Evolutionary conservation across 2,888 invertebrate genomes (phyloP), one percentile per base, ranked within the genome.

Genomic region (Drosophila mettleri): DNA sequence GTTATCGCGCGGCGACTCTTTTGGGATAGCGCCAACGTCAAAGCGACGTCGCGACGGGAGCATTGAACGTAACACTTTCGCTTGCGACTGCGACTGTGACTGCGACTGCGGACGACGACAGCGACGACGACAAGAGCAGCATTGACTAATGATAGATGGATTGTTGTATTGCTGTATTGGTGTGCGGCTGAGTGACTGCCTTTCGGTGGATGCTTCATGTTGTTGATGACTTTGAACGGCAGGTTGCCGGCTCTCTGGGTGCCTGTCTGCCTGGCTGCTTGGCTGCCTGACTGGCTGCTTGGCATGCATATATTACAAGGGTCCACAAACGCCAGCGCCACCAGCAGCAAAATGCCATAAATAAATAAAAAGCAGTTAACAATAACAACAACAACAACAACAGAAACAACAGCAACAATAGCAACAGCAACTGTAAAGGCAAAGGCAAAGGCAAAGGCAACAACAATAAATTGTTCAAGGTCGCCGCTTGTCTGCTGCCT

Each of bases 121-220:
- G 43, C 67, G 22, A 33, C 45, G 36, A 3, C 57, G 18, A 27
- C 22, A 18, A 48, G 27, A 55, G 54, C 49, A 67, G 69, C 88
- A 88, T 90, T 89, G 90, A 87, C 90, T 89, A 88, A 90, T 90
- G 90, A 90, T 88, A 71, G 70, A 74, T 61, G 83, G 74, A 66
- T 72, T 51, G 71, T 39, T 69, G 61, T 60, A 55, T 75, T 48
- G 70, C 33, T 54, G 58, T 58, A 43, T 55, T 49, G 70, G 45
- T 58, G 46, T 53, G 27, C 41, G 63, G 43, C 51, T 62, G 74
- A 68, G 51, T 64, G 64, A 52, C 55, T 75, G 76, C 69, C 58
- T 80, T 82, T 65, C 52, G 65, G 45, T 67, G 62, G 85, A 61
- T 80, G 74, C 54, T 69, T 73, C 57, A 61, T 63, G 84, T 69